These are phyloP conservation scores for Ips typographus DNA, from an alignment of 1,140 invertebrate species.

Conservation along the genomic window DNA sequence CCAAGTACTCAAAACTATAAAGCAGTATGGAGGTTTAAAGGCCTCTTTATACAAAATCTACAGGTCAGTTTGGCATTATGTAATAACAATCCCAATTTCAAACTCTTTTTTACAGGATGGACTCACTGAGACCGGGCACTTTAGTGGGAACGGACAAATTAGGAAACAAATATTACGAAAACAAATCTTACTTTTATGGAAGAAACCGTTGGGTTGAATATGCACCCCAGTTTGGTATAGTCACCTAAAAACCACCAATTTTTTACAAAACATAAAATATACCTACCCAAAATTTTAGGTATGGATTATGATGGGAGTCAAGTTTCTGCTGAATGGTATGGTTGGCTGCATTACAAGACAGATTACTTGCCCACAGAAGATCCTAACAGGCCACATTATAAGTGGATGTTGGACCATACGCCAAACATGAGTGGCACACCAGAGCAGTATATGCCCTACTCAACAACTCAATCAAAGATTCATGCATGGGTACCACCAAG, in stretches of 20 bases:
- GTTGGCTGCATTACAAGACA: conserved; percentile 84
- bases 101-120: conserved; percentile 63
- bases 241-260: no score
- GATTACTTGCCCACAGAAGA: conserved; percentile 75
- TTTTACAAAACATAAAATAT: neutral
- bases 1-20: conserved; percentile 68
- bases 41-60: conserved; percentile 70
- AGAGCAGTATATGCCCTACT: conserved; percentile 84
- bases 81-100: conserved; percentile 38
- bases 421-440: conserved; percentile 82
- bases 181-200: conserved; percentile 84
- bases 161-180: conserved; percentile 97
- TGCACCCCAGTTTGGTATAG: conserved; percentile 61
- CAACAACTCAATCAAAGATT: conserved; percentile 82
- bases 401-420: conserved; percentile 83
- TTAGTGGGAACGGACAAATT: conserved; percentile 92
- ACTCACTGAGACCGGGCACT: conserved; percentile 83
- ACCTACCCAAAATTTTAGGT: conserved; percentile 44
- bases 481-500: conserved; percentile 75
- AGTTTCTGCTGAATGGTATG: conserved; percentile 88
- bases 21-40: conserved; percentile 75
- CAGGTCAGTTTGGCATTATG: conserved; percentile 62
- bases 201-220: conserved; percentile 95
- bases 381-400: conserved; percentile 71
- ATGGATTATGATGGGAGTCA: conserved; percentile 94